Evolutionary conservation across 2,888 invertebrate genomes (phyloP).

Genomic region (Acrocyrtus sp.): DNA sequence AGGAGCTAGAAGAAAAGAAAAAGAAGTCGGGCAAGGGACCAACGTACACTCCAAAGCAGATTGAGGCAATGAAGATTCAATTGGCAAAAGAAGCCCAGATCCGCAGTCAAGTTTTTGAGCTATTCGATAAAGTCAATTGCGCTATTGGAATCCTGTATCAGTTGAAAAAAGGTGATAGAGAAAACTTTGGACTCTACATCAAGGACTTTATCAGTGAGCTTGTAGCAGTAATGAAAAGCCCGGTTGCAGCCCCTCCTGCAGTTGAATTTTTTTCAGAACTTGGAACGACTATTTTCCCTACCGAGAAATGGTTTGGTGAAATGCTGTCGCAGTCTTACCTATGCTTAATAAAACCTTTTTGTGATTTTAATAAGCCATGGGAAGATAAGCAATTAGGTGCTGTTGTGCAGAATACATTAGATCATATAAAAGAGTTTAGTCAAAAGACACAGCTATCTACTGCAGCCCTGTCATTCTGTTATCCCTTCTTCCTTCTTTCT

Average conservation of each 20-base stretch:
- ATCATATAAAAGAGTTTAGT: slow-evolving; percentile 64
- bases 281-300: slow-evolving; percentile 65
- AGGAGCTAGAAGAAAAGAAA: slow-evolving; percentile 91
- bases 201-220: slow-evolving; percentile 72
- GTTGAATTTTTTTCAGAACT: slow-evolving; percentile 74
- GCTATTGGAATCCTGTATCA: slow-evolving; percentile 65
- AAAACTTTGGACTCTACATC: slow-evolving; percentile 70
- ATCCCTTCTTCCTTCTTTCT: slow-evolving; percentile 73
- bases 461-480: slow-evolving; percentile 75
- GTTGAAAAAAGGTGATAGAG: slow-evolving; percentile 68
- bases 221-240: slow-evolving; percentile 77
- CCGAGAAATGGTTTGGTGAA: slow-evolving; percentile 66
- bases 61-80: slow-evolving; percentile 88
- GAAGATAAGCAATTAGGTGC: slow-evolving; percentile 74
- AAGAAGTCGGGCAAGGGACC: slow-evolving; percentile 78
- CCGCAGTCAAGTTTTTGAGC: slow-evolving; percentile 67
- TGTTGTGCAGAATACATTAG: slow-evolving; percentile 75
- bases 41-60: slow-evolving; percentile 86
- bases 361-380: slow-evolving; percentile 82
- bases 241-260: slow-evolving; percentile 79
- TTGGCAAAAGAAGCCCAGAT: slow-evolving; percentile 85
- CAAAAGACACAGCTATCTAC: slow-evolving; percentile 59
- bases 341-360: slow-evolving; percentile 80
- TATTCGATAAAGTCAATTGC: slow-evolving; percentile 64
- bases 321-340: slow-evolving; percentile 79